Evolutionary conservation across 35 echinoderm and acorn worm species (phyloP), one percentile per base, ranked within the genome.

Genomic region (Apostichopus californicus): DNA sequence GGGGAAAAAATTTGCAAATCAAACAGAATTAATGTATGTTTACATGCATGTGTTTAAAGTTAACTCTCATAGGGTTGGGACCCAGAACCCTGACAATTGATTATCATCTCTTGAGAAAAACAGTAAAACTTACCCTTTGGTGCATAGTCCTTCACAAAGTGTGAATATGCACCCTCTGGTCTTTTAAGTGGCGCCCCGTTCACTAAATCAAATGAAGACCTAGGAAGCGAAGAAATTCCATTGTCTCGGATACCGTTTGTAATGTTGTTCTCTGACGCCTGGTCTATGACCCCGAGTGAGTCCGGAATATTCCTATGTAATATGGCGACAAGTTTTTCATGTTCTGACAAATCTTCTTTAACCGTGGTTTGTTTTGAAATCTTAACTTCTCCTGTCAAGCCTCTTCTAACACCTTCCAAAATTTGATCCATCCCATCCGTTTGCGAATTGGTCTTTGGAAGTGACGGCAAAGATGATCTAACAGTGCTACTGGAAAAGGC

Each of bases 71-170:
- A 3, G 34, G 34, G 34, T 46, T 46, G 34, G 34, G 2, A 46
- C 34, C 34, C 34, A 46, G 34, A 46, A 46, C 34, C 34, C 3
- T 0, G 34, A 46, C 34, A 46, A 3, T 3, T 46, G 3, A 46
- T 46, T 46, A 46, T 46, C 0, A 46, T 46, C 34, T 46, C 34
- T 46, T 46, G 34, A 46, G 34, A 46, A 0, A 46, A 46, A 46
- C 34, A 46, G 2, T 46, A 46, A 46, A 54, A 81, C 78, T 53
- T 23, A 85, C 81, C 81, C 54, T 85, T 85, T 18, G 81, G 81
- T 85, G 55, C 55, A 58, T 85, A 85, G 1, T 85, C 81, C 13
- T 85, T 85, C 52, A 85, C 20, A 59, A 85, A 85, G 56, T 85
- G 81, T n/a, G 55, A 7, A 25, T 22, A 85, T 56, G 81, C 81